These are phyloP conservation scores for Prionace glauca DNA, from an alignment of 2,797 vertebrate genomes.

Conservation along the genomic window DNA sequence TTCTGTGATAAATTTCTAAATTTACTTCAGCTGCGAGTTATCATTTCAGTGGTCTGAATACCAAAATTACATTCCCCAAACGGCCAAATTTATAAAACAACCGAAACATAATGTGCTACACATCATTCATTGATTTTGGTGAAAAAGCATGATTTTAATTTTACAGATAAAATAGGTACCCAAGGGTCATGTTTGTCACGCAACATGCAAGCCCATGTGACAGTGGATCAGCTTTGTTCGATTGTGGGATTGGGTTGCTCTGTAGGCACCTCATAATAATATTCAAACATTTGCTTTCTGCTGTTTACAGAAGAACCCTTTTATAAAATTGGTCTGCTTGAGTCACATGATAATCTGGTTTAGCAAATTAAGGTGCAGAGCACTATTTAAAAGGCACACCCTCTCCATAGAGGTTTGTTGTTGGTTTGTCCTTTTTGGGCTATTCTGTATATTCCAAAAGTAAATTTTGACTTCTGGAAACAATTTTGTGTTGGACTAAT, in stretches of 20 bases:
- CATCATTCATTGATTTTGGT: not conserved
- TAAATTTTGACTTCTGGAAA: not conserved
- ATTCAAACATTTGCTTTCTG: not conserved
- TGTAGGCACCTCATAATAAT: not conserved
- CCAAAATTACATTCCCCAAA: not conserved
- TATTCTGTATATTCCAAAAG: not conserved
- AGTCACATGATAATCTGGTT: not conserved
- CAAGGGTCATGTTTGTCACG: not conserved
- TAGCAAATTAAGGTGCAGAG: not conserved
- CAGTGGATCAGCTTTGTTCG: too few relatives aligned
- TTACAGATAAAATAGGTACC: not conserved
- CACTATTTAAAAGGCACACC: not conserved
- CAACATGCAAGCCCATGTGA: not conserved
- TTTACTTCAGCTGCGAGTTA: not conserved
- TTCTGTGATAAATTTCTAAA: not conserved
- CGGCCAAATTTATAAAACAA: not conserved
- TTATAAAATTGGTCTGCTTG: too few relatives aligned
- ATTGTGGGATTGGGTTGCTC: not conserved
- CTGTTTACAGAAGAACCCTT: not conserved
- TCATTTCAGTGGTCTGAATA: not conserved
- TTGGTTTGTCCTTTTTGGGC: not conserved
- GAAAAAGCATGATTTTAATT: not conserved
- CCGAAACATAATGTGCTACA: not conserved
- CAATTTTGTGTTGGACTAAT: not conserved
- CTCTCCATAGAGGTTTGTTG: not conserved